Evolutionary conservation across 37 sponge, comb jelly and placozoan species (phyloP), one percentile per base, ranked within the genome.

Genomic region (Hexactinellida sp.): DNA sequence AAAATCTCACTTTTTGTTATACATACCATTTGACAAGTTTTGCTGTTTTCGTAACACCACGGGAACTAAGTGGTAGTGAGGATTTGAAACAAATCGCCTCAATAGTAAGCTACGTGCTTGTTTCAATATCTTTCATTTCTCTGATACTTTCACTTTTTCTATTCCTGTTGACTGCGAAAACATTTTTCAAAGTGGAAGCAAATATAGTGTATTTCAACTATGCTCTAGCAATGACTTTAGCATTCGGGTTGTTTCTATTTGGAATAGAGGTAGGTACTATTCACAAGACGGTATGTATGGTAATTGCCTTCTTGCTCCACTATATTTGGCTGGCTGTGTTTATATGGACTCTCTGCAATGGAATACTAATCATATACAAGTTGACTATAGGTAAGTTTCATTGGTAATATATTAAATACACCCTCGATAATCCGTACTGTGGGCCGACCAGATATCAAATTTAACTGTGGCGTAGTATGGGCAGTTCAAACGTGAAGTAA

Each of bases 11-110:
- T 21, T 63, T 63, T 63, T 63, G 76, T n/a, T 23, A 63, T n/a
- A 63, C 76, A 63, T 7, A 63, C 76, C 76, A 63, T 63, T n/a
- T 63, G 3, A 63, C 76, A 63, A 63, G 76, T 63, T 63, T 63
- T 28, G 76, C 76, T 5, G 76, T 63, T n/a, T 63, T 63, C 30
- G 76, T 63, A 5, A 63, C 76, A 7, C 76, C 76, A 25, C 3
- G 76, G 30, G 34, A 63, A 25, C 13, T 63, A 63, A 23, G 76
- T 10, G 28, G 5, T 63, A 23, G 13, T 63, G 52, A 47, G 9
- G 52, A 47, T 47, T 47, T 47, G 52, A 63, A 63, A 21, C 3
- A 23, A 63, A 28, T 63, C 5, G 76, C 76, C 21, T 63, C 76
- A 7, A 63, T 63, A 3, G 76, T 63, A 10, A 63, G 76, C 30